Conservation (phyloP, 2,797 vertebrate species). For the Erithacus rubecula region DNA sequence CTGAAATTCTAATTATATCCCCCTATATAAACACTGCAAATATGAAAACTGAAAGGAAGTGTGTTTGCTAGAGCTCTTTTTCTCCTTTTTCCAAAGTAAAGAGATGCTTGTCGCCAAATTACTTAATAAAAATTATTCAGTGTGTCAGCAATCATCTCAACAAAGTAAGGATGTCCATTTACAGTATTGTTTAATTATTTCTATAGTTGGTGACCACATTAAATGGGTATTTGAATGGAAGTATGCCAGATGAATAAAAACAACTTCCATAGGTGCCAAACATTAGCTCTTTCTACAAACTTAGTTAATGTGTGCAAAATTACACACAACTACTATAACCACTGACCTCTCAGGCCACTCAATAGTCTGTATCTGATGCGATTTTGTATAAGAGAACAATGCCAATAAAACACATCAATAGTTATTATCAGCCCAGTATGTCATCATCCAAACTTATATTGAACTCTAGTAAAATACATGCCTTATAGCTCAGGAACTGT, state of each 20-base stretch:
- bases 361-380: too few relatives aligned
- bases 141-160: background rate
- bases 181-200: constrained; percentile 53
- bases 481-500: too few relatives aligned
- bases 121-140: constrained; percentile 41
- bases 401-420: too few relatives aligned
- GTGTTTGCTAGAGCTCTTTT: background rate
- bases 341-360: too few relatives aligned
- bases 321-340: too few relatives aligned
- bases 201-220: background rate
- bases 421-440: too few relatives aligned
- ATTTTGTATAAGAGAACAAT: too few relatives aligned
- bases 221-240: constrained; percentile 22
- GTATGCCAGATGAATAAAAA: background rate
- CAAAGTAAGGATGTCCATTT: constrained; percentile 57
- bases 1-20: constrained; percentile 41
- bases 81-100: constrained; percentile 23
- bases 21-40: background rate
- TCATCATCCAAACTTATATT: too few relatives aligned
- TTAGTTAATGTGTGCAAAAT: too few relatives aligned
- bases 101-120: constrained; percentile 13
- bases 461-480: too few relatives aligned
- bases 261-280: too few relatives aligned
- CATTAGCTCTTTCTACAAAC: too few relatives aligned
- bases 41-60: constrained; percentile 13